These are phyloP conservation scores for Dendrocincla tyrannina DNA, from an alignment of 2,797 vertebrate genomes.

Conservation along the genomic window DNA sequence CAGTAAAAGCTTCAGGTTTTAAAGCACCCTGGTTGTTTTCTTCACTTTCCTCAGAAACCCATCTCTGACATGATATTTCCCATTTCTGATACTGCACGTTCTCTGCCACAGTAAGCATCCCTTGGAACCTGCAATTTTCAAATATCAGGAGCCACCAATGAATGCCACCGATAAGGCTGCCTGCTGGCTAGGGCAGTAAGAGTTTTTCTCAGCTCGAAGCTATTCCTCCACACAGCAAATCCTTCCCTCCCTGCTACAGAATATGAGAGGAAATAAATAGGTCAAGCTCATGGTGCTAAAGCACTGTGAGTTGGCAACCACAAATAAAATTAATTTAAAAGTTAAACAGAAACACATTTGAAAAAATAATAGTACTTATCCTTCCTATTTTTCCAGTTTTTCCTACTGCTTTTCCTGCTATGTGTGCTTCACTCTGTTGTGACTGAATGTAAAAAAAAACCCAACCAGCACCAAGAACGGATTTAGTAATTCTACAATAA, in stretches of 20 bases:
- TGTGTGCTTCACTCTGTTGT: not conserved
- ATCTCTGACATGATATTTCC: too few species aligned
- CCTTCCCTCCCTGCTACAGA: not conserved
- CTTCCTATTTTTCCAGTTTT: not conserved
- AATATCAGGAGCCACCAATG: not conserved
- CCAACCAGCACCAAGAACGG: not conserved
- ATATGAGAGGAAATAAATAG: constrained; percentile 22
- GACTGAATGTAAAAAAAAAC: not conserved
- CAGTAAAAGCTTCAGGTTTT: too few species aligned
- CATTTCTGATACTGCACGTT: too few species aligned
- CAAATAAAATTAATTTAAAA: not conserved
- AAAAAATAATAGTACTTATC: not conserved
- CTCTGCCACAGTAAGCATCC: not conserved
- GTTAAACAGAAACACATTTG: not conserved
- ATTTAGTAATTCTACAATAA: not conserved
- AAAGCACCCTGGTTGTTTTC: too few species aligned
- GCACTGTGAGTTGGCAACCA: not conserved
- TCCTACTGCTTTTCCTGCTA: not conserved
- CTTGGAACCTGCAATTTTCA: not conserved
- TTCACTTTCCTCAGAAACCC: too few species aligned
- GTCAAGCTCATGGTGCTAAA: not conserved
- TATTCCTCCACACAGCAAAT: not conserved
- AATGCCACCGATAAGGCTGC: not conserved
- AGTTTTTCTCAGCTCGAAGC: constrained; percentile 9
- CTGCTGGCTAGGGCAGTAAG: not conserved